Percentiles rank a stretch among this genome's conserved stretches.
phyloP scores from a whole-genome alignment of 2,888 invertebrate genomes.

The Diloba caeruleocephala region DNA sequence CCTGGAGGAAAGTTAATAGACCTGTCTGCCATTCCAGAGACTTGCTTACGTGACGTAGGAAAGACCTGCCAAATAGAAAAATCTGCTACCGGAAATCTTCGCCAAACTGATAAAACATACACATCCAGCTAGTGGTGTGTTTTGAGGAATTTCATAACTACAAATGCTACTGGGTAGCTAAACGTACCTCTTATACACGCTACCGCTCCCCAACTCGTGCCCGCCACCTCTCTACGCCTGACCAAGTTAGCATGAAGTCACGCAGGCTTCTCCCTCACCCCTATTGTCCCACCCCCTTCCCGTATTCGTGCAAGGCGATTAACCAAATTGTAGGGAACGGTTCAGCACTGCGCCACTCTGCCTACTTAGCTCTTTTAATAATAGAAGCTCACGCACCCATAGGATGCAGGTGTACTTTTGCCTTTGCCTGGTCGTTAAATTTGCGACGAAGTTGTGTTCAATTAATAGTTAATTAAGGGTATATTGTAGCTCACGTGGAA shows the following conservation, averaged over 20 bases:
- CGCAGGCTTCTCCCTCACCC: constrained; percentile 57
- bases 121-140: no score
- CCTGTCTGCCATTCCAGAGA: no score
- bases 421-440: constrained; percentile 22
- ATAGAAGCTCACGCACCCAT: constrained; percentile 50
- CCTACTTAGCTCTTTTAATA: constrained; percentile 57
- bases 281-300: constrained; percentile 17
- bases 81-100: no score
- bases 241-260: constrained; percentile 67
- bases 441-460: constrained; percentile 6
- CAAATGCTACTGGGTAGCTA: background rate
- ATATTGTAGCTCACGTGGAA: background rate
- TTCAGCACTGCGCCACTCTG: constrained; percentile 70
- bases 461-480: constrained; percentile 3
- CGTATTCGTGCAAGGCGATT: constrained; percentile 68
- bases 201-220: constrained; percentile 9
- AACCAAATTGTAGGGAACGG: constrained; percentile 77
- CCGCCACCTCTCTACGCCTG: constrained; percentile 16
- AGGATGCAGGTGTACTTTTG: constrained; percentile 44
- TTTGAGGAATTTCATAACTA: no score
- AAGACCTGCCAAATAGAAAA: no score
- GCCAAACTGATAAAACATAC: no score
- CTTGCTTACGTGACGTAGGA: no score
- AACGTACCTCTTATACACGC: constrained; percentile 10
- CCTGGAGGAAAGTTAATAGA: no score